Evolutionary conservation across 1,140 invertebrate species (phyloP).

Genomic region (Stegodyphus mimosarum): DNA sequence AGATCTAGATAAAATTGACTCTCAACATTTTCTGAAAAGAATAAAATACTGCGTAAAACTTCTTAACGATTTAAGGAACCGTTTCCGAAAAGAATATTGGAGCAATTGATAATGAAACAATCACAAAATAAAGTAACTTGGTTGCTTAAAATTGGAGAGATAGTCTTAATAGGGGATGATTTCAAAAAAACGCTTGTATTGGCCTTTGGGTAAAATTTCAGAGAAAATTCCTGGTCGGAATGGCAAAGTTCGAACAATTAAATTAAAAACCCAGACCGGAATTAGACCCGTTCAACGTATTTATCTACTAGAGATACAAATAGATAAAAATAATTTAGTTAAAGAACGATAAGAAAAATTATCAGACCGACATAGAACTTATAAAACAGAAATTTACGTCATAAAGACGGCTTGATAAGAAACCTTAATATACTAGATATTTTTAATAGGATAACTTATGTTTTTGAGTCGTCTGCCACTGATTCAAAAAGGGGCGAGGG

Average conservation of each 20-base stretch:
- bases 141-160: background rate
- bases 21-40: background rate
- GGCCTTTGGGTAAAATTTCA: background rate
- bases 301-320: slow-evolving; percentile 52
- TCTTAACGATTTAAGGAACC: background rate
- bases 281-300: slow-evolving; percentile 62
- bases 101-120: background rate
- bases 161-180: background rate
- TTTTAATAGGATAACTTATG: too few relatives aligned
- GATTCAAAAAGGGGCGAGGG: too few relatives aligned
- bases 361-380: too few relatives aligned
- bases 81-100: slow-evolving; percentile 11
- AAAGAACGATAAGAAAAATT: too few relatives aligned
- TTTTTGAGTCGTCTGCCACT: too few relatives aligned
- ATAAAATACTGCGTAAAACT: background rate
- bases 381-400: too few relatives aligned
- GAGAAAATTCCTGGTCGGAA: background rate
- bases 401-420: too few relatives aligned
- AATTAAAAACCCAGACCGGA: slow-evolving; percentile 61
- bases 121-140: background rate
- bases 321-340: too few relatives aligned
- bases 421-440: too few relatives aligned
- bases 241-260: slow-evolving; percentile 61
- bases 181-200: slow-evolving; percentile 1
- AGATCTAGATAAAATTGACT: background rate